Percentiles rank a stretch among this genome's conserved stretches.
phyloP scores from a whole-genome alignment of 2,888 invertebrate genomes.

The Oligia strigilis region DNA sequence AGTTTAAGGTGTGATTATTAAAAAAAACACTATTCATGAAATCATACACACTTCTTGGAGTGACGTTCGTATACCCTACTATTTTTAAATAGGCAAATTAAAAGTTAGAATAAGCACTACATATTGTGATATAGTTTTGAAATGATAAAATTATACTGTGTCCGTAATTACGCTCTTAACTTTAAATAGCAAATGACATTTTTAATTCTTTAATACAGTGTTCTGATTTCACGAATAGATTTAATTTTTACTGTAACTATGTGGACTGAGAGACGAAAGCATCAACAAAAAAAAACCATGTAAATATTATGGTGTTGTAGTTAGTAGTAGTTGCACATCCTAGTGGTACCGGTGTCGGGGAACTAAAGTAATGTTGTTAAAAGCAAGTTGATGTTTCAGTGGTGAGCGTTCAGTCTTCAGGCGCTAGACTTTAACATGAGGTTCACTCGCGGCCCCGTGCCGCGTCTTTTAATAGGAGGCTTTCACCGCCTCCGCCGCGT shows the following conservation, averaged over 20 bases:
- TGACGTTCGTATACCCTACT: background rate
- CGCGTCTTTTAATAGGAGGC: constrained; percentile 84
- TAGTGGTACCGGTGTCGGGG: constrained; percentile 81
- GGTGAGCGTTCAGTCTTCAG: constrained; percentile 87
- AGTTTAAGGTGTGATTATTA: constrained; percentile 3
- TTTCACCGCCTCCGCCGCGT: constrained; percentile 85
- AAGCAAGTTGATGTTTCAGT: constrained; percentile 88
- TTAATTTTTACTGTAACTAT: background rate
- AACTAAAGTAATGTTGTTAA: constrained; percentile 79
- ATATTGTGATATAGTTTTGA: background rate
- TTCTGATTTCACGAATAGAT: constrained; percentile 23
- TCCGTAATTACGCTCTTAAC: background rate
- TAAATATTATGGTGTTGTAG: constrained; percentile 63
- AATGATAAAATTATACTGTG: background rate
- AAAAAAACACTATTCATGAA: constrained; percentile 17
- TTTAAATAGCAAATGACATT: background rate
- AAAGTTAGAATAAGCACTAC: background rate
- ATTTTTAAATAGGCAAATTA: background rate
- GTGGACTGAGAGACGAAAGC: background rate
- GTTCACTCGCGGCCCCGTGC: constrained; percentile 78
- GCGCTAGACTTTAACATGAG: constrained; percentile 86
- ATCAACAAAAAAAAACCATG: constrained; percentile 7
- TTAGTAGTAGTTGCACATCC: constrained; percentile 71
- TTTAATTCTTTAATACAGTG: background rate
- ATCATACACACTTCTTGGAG: background rate